These are phyloP conservation scores for Catharus minimus DNA, from an alignment of 2,113 vertebrate species.

Conservation along the genomic window DNA sequence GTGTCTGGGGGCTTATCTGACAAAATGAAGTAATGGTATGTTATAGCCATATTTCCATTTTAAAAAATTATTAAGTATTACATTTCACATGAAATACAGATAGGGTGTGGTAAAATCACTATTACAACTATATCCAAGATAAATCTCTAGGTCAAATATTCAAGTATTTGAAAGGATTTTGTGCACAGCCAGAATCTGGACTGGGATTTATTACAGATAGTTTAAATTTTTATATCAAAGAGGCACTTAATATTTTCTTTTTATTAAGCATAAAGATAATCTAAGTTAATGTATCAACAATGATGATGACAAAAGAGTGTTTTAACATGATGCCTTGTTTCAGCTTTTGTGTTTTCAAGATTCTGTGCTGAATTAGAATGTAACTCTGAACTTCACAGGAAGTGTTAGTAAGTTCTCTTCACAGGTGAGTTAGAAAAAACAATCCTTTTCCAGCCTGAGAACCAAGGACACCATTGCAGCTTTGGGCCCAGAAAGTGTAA, in stretches of 20 bases:
- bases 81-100: background rate
- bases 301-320: background rate
- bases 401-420: background rate
- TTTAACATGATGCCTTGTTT: background rate
- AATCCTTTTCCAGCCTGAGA: background rate
- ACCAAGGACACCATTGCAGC: rapidly evolving
- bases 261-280: background rate
- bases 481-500: background rate
- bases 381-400: background rate
- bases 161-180: background rate
- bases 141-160: background rate
- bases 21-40: background rate
- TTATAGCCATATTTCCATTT: background rate
- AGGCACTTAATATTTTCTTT: background rate
- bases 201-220: background rate
- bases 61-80: background rate
- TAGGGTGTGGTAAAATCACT: background rate
- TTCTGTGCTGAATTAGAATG: too few relatives aligned
- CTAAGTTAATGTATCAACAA: background rate
- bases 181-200: background rate
- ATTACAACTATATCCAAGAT: background rate
- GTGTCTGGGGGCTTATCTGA: background rate
- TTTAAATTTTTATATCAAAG: background rate
- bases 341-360: background rate
- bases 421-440: background rate